These are phyloP conservation scores for Nothobranchius kuhntae DNA, from an alignment of 2,113 vertebrate species.

Conservation along the genomic window DNA sequence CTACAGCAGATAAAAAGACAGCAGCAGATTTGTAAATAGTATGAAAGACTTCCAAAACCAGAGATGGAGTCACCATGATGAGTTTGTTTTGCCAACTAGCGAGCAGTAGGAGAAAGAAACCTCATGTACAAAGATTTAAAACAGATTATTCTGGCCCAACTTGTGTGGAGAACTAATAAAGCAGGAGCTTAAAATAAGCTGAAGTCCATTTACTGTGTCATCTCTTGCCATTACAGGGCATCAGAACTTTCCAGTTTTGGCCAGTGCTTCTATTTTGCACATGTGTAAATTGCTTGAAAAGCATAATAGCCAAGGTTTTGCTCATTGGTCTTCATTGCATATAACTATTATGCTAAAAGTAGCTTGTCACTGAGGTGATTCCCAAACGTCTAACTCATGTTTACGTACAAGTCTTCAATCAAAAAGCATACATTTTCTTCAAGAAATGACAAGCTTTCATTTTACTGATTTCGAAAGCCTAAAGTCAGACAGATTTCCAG, in stretches of 20 bases:
- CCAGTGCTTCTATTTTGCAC: neutral
- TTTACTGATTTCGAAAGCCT: neutral
- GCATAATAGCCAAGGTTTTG: neutral
- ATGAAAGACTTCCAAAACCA: too few species aligned
- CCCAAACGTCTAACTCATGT: neutral
- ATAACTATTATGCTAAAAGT: neutral
- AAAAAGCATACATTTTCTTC: neutral
- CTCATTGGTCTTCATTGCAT: neutral
- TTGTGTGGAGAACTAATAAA: neutral
- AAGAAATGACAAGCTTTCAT: neutral
- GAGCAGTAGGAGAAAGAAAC: neutral
- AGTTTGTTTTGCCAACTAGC: too few species aligned
- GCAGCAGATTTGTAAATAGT: too few species aligned
- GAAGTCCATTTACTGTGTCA: too few species aligned
- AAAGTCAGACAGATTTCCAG: conserved; percentile 13
- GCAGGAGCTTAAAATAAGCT: neutral
- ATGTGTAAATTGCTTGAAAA: too few species aligned
- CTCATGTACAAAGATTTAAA: neutral
- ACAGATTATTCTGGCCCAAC: neutral
- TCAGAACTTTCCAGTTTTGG: too few species aligned
- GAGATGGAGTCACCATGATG: too few species aligned
- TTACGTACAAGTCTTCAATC: neutral
- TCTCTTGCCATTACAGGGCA: too few species aligned
- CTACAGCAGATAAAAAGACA: too few species aligned
- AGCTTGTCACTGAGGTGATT: neutral